phyloP scores from a whole-genome alignment of 1,140 invertebrate species.

The Lucilia sericata region DNA sequence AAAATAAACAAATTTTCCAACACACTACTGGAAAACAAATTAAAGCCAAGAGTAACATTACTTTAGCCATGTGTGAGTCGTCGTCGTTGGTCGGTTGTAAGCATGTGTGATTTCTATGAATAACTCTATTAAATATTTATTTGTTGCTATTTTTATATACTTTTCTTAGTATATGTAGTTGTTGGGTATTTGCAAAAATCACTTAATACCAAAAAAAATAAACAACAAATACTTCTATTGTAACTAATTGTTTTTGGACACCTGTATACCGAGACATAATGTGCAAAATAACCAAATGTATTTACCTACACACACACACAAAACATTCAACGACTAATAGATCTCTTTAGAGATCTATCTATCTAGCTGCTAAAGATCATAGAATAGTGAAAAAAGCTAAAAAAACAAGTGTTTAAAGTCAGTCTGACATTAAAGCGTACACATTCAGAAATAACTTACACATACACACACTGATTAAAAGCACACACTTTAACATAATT shows the following conservation, averaged over 20 bases:
- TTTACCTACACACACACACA: neutral
- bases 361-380: neutral
- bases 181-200: slow-evolving; percentile 14
- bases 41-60: too few relatives aligned
- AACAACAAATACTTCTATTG: slow-evolving; percentile 30
- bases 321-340: neutral
- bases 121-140: neutral
- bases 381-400: neutral
- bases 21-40: too few relatives aligned
- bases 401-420: slow-evolving; percentile 13
- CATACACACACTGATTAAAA: neutral
- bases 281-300: neutral
- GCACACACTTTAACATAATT: too few relatives aligned
- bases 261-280: slow-evolving; percentile 28
- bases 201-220: slow-evolving; percentile 28
- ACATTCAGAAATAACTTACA: neutral
- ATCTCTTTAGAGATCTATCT: slow-evolving; percentile 5
- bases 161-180: neutral
- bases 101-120: neutral
- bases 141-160: neutral
- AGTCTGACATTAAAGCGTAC: slow-evolving; percentile 12
- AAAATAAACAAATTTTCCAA: too few relatives aligned
- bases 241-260: slow-evolving; percentile 42
- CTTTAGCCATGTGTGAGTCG: too few relatives aligned
- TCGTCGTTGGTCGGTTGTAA: too few relatives aligned